Evolutionary conservation across 2,113 vertebrate species (phyloP), one percentile per base, ranked within the genome.

Genomic region (Panthera uncia): DNA sequence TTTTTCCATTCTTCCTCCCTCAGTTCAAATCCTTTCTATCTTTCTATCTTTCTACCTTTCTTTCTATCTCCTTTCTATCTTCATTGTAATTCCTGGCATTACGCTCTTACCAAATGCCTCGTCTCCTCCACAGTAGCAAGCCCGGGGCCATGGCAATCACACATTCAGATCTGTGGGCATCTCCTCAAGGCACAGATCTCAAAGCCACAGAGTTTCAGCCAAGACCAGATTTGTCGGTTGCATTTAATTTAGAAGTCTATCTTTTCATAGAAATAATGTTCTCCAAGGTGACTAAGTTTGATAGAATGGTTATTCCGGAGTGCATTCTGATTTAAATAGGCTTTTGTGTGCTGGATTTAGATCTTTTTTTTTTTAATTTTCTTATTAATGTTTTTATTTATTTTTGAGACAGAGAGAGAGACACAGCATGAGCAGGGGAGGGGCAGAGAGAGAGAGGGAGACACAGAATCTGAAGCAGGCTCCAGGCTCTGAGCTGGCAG

Each of bases 241-340:
- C 25, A 10, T 80, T 93, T 66, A 29, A 97, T 66, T 48, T 81
- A 19, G 55, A 97, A 84, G 16, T 36, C 52, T 66, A 21, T 84
- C 15, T 95, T 96, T 71, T 92, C 41, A 33, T 7, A 79, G 61
- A 89, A 91, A 93, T 48, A 65, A 57, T 12, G 14, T 82, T 82
- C 31, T 94, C 25, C 16, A 82, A 78, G 89, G 65, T 66, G 71
- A 66, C 84, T 57, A 10, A 45, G 9, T 87, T 92, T 41, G 9
- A 74, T 0, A n/a, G 29, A 55, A 41, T 12, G 74, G 8, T 25
- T 95, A 73, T 95, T 45, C 21, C 16, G 74, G 48, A 16, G 33
- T 29, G 81, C 2, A 19, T 18, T 79, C 48, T 57, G 63, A 76
- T 12, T 76, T 88, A 88, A 91, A 78, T 9, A 91, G 36, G 52